Conservation (phyloP, 2,888 invertebrate species). For the Orthosia cruda region DNA sequence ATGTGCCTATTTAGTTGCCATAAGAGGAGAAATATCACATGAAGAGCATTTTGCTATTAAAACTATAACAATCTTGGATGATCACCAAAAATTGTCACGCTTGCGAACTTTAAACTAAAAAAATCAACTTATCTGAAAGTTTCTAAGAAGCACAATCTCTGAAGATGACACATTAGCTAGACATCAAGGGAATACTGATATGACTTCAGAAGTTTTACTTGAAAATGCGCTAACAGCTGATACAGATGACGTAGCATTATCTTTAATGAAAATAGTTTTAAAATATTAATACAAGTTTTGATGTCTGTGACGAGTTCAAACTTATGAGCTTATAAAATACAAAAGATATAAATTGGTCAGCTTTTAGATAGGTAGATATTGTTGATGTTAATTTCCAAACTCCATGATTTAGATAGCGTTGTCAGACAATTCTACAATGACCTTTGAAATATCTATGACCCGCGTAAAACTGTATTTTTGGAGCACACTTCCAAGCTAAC, state of each 20-base stretch:
- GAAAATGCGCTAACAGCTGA: conserved; percentile 55
- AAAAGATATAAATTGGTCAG: no score
- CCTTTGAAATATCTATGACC: background rate
- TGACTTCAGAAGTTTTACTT: conserved; percentile 50
- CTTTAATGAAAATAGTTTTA: conserved; percentile 36
- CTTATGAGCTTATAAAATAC: no score
- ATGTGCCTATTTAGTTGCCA: background rate
- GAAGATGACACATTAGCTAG: conserved; percentile 36
- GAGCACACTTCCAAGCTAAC: background rate
- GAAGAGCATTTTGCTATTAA: background rate
- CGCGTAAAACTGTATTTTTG: background rate
- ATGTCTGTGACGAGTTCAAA: background rate
- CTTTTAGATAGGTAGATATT: no score
- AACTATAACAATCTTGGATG: conserved; percentile 12
- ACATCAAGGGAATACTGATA: conserved; percentile 49
- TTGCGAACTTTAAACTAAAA: conserved; percentile 17
- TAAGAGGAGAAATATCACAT: background rate
- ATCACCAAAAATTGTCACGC: conserved; percentile 25
- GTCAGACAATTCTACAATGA: background rate
- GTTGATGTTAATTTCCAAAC: no score
- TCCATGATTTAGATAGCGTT: no score
- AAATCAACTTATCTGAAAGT: conserved; percentile 44
- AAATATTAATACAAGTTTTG: conserved; percentile 22
- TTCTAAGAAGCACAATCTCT: conserved; percentile 31
- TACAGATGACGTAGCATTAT: conserved; percentile 43